Base-by-base conservation (phyloP, 2,113 vertebrate genomes). In the Vidua chalybeata region DNA sequence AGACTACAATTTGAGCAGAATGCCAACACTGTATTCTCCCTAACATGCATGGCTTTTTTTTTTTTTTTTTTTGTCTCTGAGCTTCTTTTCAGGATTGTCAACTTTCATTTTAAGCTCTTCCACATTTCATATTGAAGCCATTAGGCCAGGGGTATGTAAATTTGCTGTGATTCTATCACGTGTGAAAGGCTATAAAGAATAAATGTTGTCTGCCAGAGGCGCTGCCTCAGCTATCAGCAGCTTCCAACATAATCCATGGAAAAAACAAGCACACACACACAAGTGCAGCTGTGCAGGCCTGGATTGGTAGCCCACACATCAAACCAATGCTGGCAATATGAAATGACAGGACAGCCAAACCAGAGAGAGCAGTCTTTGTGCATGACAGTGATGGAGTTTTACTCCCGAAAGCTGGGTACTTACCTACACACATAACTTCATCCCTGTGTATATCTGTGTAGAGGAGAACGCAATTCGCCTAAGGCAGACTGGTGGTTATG, bases 291-390 rank as follows among this genome's bases (percentile, higher is more conserved):
- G 11, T 9, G 7, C 11, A 58, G 23, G 16, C 8, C 31, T 73
- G 27, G 4, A 7, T 4, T 68, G 52, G 41, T 51, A 59, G 41
- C 8, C 24, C 22, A 2, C 2, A 37, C 28, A 59, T 35, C 1
- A 80, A 41, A n/a, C 5, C 12, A 78, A 2, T 0, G 2, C 2
- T 72, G 6, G 23, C 81, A 64, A 18, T 17, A 31, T 3, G 8
- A 21, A 77, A 64, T 23, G n/a, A 64, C 13, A 37, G 31, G 12
- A 43, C 16, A 72, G 16, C 15, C 16, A 89, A 93, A 81, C 4
- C 16, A 77, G 66, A 55, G 43, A 41, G 2, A 76, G 13, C 19
- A n/a, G 3, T 22, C 27, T 13, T 61, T 7, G 3, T 6, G 5
- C 48, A 27, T 0, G 4, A 45, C 31, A 58, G 24, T 15, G 72